phyloP scores from a whole-genome alignment of 2,888 invertebrate genomes.

The Blomia tropicalis region DNA sequence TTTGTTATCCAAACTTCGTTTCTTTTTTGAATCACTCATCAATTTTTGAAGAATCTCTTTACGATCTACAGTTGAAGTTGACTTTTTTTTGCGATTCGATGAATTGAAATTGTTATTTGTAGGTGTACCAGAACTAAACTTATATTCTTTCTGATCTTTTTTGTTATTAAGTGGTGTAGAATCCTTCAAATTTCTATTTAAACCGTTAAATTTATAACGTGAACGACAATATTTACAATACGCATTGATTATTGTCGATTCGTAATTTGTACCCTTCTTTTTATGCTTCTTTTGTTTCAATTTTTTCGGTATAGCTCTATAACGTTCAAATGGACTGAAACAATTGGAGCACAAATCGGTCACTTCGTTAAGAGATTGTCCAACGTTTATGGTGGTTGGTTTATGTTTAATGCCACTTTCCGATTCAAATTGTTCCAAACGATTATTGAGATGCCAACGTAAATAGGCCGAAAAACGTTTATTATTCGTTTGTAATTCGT shows the following conservation, averaged over 20 bases:
- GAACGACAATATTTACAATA: not conserved
- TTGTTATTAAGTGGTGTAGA: not conserved
- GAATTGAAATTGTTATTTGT: not conserved
- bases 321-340: not conserved
- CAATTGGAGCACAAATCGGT: not conserved
- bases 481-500: not conserved
- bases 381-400: not conserved
- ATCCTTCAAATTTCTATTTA: not conserved
- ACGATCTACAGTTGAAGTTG: not conserved
- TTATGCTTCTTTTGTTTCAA: not conserved
- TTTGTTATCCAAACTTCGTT: not conserved
- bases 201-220: not conserved
- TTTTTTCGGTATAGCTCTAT: not conserved
- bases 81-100: not conserved
- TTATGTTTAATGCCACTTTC: not conserved
- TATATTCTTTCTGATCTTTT: not conserved
- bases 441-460: slow-evolving; percentile 9
- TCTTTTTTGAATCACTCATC: not conserved
- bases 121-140: no score
- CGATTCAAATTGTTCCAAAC: not conserved
- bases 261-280: slow-evolving; percentile 1
- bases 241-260: not conserved
- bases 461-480: not conserved
- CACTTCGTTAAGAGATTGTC: not conserved
- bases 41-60: slow-evolving; percentile 1